A percentile compares a stretch with the other conserved stretches of the same genome.
Evolutionary conservation across 2,113 vertebrate species (phyloP).

Genomic region (Murina feae): DNA sequence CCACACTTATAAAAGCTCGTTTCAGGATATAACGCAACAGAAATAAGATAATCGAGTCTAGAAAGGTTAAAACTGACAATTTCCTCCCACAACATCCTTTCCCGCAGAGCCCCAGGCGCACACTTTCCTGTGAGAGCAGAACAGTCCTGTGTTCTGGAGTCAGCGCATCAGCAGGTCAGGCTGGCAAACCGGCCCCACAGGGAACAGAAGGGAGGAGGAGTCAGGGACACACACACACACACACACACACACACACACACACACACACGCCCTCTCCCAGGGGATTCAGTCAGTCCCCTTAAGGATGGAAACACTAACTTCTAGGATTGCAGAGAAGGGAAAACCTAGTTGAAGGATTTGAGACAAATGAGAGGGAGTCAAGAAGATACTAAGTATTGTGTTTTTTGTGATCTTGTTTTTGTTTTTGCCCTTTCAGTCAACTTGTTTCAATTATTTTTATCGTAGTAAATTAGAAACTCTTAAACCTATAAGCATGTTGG

Average conservation of each 20-base stretch:
- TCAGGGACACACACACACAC: too few species aligned
- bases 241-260: too few species aligned
- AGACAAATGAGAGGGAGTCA: not conserved
- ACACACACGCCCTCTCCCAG: too few species aligned
- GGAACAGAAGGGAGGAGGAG: not conserved
- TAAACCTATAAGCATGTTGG: not conserved
- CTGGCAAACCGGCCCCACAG: not conserved
- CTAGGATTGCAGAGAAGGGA: not conserved
- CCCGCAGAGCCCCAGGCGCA: not conserved
- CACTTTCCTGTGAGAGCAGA: not conserved
- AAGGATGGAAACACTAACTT: not conserved
- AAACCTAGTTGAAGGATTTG: not conserved
- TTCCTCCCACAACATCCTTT: slow-evolving; percentile 50
- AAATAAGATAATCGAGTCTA: slow-evolving; percentile 14
- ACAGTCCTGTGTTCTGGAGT: not conserved
- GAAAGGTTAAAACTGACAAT: slow-evolving; percentile 52
- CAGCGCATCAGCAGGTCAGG: rapidly evolving
- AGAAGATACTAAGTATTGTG: not conserved
- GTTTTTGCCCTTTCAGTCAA: not conserved
- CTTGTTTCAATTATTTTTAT: slow-evolving; percentile 29
- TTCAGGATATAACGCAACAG: slow-evolving; percentile 39
- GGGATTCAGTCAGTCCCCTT: not conserved
- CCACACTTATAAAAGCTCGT: slow-evolving; percentile 41
- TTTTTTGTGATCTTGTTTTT: not conserved
- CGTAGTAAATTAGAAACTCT: not conserved